Conservation (phyloP, 2,113 vertebrate genomes). For the Pipra filicauda region DNA sequence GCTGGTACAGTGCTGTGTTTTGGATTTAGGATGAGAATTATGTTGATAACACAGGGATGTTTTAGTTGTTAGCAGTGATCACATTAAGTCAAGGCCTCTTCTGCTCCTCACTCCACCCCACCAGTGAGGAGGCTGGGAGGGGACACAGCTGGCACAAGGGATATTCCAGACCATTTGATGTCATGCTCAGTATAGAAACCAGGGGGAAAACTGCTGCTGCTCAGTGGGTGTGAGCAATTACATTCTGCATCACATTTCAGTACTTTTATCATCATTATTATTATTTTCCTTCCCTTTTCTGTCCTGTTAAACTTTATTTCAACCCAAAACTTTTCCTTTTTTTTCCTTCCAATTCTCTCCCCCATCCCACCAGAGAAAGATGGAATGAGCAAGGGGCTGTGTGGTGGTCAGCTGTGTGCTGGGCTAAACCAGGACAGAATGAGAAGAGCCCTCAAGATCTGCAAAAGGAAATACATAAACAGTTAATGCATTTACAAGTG, state of each 20-base stretch:
- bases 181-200: background rate
- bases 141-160: background rate
- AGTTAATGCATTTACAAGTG: background rate
- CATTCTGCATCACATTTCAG: background rate
- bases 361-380: background rate
- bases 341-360: background rate
- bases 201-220: background rate
- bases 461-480: background rate
- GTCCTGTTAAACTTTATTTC: background rate
- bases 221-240: background rate
- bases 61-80: background rate
- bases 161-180: background rate
- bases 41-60: background rate
- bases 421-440: background rate
- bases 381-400: background rate
- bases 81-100: background rate
- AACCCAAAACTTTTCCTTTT: background rate
- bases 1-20: background rate
- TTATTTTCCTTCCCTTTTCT: background rate
- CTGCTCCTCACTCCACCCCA: background rate
- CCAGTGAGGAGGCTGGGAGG: background rate
- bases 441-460: background rate
- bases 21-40: background rate
- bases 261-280: background rate
- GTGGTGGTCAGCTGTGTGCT: background rate